Base-by-base conservation (phyloP, 2,113 vertebrate species). In the Microtus pennsylvanicus region DNA sequence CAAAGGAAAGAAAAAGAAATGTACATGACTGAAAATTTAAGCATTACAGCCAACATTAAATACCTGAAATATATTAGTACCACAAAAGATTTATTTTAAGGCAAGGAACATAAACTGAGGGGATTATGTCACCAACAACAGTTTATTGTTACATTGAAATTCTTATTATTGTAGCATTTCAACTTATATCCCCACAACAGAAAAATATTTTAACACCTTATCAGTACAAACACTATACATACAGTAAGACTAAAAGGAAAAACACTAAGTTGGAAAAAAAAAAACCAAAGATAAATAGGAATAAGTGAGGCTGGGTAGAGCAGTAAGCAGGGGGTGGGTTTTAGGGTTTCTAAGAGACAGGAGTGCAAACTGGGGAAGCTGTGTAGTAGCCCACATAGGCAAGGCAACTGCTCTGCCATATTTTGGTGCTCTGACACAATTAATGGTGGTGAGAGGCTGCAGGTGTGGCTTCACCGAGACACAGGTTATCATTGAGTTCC, bases 31-130 rank as follows among this genome's bases (percentile, higher is more conserved):
- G 17, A 92, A 90, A 92, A 45, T 28, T 28, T 13, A 76, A 24
- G 50, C 13, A 38, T 28, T 28, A 82, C 1, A 88, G 61, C 61
- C 19, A 92, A 90, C 55, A 72, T 38, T 85, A 93, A 35, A 94
- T 63, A 90, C 75, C 42, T 72, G 8, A 45, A 87, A 69, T 42
- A 70, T 28, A 90, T n/a, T 13, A 77, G 12, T 28, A 74, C 35
- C 47, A 90, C 35, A 13, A 30, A 85, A 85, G n/a, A 45, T 85
- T 82, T 80, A 42, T 91, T 89, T 78, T 90, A n/a, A 90, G 33
- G 24, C 47, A 26, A 90, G 7, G 67, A 61, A 28, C 6, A 93
- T 52, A 88, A 72, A 83, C 38, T 87, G 28, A 87, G 2, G 38
- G 42, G 9, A 65, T 61, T 26, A 58, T 19, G 47, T 35, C 33